Base-by-base conservation (phyloP, 2,113 vertebrate genomes). In the Nesoenas mayeri region DNA sequence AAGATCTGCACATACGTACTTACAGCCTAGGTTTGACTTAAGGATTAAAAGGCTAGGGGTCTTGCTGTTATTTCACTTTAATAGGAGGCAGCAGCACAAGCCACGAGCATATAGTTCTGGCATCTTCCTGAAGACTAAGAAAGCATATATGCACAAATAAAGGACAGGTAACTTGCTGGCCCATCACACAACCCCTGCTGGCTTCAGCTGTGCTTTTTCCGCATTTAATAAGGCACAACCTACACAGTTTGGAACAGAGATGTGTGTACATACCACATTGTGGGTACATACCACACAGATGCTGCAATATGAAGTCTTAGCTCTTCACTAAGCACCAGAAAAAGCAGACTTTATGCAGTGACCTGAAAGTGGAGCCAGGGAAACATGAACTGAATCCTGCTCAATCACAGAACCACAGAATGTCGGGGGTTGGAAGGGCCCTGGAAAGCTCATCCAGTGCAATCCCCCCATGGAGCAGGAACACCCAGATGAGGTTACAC, bases 191-290 rank as follows among this genome's bases (percentile, higher is more conserved):
- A 54, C 32, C 71, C 69, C 83, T 60, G 73, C 70, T 95, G 84
- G 26, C 66, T 87, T 34, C 94, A 91, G 73, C 25, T 9, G 61
- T 58, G 40, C 53, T 31, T 70, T 34, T 62, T 61, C 87, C 62
- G 11, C 5, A 7, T 75, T 69, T 19, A 79, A 58, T 69, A 19
- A 40, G 65, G 58, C 2, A 0, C 2, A 4, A 72, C 54, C 66
- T 34, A 16, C 1, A 0, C 0, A 0, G 24, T 50, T 72, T 79
- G 66, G 51, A 77, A 70, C 0, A 0, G 50, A 71, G 56, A 48
- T 0, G 0, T 25, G 38, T 67, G 31, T 15, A 62, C 8, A 0
- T 8, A n/a, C 53, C 72, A 36, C n/a, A n/a, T n/a, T 0, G 0
- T 25, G 38, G 64, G 31, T 15, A 62, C 8, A 0, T 8, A n/a